Conservation (phyloP, 2,113 vertebrate genomes). For the Nansenia antarctica region DNA sequence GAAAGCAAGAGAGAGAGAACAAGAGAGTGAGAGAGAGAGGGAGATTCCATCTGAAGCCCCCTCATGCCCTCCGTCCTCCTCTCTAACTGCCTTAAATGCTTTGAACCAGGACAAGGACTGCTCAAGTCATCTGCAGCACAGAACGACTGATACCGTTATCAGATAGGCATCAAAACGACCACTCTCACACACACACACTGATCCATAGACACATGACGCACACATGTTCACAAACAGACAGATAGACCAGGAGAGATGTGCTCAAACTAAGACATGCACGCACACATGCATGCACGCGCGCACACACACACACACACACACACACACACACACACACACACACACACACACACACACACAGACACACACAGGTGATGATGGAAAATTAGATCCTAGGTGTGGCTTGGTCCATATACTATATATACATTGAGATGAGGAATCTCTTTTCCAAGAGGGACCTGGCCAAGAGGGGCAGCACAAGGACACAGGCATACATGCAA, state of each 20-base stretch:
- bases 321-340: background rate
- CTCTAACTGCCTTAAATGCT: background rate
- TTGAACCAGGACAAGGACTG: background rate
- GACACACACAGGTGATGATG: background rate
- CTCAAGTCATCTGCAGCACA: background rate
- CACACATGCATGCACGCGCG: background rate
- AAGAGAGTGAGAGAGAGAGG: background rate
- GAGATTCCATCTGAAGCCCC: background rate
- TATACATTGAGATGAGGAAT: no score
- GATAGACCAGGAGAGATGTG: background rate
- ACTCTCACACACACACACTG: background rate
- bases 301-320: background rate
- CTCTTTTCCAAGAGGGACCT: background rate
- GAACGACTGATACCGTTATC: background rate
- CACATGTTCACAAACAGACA: background rate
- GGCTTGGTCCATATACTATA: no score
- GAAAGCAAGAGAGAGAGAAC: constrained; percentile 1
- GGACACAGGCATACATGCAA: constrained; percentile 42
- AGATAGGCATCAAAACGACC: background rate
- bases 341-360: background rate
- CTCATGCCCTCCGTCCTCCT: background rate
- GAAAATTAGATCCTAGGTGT: background rate
- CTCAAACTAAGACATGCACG: no score
- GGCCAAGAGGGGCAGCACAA: background rate
- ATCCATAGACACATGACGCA: background rate